These are phyloP conservation scores for Dorcus hopei DNA, from an alignment of 2,888 invertebrate genomes.

Conservation along the genomic window DNA sequence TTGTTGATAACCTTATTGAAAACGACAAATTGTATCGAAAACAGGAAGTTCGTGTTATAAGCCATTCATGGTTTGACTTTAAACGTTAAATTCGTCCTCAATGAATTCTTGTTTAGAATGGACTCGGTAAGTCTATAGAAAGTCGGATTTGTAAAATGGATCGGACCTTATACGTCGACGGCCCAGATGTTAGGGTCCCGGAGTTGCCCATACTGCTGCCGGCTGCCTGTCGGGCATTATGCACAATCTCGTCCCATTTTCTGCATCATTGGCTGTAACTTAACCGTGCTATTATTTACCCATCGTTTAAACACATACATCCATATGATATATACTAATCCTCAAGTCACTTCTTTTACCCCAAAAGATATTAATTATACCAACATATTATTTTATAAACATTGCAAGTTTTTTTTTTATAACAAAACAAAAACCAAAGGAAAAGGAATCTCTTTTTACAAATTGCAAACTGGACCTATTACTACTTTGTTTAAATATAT, in stretches of 20 bases:
- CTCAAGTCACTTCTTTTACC: too few species aligned
- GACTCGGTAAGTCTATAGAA: constrained; percentile 44
- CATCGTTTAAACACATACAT: constrained; percentile 6
- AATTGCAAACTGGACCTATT: too few species aligned
- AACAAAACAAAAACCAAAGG: too few species aligned
- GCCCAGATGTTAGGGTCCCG: constrained; percentile 39
- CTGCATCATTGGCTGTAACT: constrained; percentile 45
- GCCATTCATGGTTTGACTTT: constrained; percentile 38
- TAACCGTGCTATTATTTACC: constrained; percentile 29
- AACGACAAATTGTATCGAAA: constrained; percentile 52
- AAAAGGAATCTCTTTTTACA: too few species aligned
- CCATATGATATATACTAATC: neutral
- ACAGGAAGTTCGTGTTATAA: constrained; percentile 51
- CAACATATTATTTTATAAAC: too few species aligned
- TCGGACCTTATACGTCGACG: constrained; percentile 33
- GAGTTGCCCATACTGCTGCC: constrained; percentile 16
- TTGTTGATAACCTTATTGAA: constrained; percentile 47
- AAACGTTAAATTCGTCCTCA: constrained; percentile 40
- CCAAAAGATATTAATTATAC: too few species aligned
- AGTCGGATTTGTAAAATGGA: constrained; percentile 36
- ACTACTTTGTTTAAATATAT: too few species aligned
- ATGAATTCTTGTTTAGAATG: constrained; percentile 46
- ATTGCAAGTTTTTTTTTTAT: too few species aligned
- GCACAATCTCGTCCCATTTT: constrained; percentile 46
- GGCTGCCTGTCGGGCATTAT: constrained; percentile 30